phyloP scores from a whole-genome alignment of 2,797 vertebrate genomes.

The Rhinatrema bivittatum region DNA sequence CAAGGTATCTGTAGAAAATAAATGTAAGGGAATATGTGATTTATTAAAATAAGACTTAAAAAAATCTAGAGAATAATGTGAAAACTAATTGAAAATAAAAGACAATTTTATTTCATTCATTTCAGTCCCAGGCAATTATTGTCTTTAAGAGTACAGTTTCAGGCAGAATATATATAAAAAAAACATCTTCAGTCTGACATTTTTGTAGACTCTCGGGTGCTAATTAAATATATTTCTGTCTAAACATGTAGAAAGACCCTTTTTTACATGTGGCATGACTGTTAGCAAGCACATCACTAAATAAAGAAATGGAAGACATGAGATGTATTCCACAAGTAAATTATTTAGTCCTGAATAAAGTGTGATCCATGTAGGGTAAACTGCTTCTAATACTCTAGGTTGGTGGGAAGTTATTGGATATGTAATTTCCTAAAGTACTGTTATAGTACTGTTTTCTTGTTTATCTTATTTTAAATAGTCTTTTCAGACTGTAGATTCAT shows the following conservation, averaged over 20 bases:
- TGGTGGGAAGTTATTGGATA: conserved; percentile 42
- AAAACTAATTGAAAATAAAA: no score
- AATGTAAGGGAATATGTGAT: no score
- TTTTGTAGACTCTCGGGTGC: not conserved
- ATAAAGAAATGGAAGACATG: conserved; percentile 39
- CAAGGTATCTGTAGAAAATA: no score
- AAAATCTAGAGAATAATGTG: no score
- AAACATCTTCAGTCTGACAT: not conserved
- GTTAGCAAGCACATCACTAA: conserved; percentile 14
- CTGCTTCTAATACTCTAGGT: conserved; percentile 28
- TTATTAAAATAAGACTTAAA: no score
- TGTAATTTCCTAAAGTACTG: conserved; percentile 46
- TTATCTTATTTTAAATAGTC: conserved; percentile 47
- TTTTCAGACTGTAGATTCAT: conserved; percentile 30
- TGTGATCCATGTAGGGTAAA: conserved; percentile 44
- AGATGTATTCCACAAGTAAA: conserved; percentile 46
- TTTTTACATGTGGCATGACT: conserved; percentile 27
- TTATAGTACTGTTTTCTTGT: conserved; percentile 41
- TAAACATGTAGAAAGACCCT: conserved; percentile 8
- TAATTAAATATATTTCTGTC: conserved; percentile 17
- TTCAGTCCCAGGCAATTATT: no score
- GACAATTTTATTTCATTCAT: no score
- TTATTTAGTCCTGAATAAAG: conserved; percentile 54
- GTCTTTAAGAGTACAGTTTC: conserved; percentile 1
- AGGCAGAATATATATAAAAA: conserved; percentile 14